These are phyloP conservation scores for Epistrophe grossulariae DNA, from an alignment of 2,888 invertebrate species.

Conservation along the genomic window DNA sequence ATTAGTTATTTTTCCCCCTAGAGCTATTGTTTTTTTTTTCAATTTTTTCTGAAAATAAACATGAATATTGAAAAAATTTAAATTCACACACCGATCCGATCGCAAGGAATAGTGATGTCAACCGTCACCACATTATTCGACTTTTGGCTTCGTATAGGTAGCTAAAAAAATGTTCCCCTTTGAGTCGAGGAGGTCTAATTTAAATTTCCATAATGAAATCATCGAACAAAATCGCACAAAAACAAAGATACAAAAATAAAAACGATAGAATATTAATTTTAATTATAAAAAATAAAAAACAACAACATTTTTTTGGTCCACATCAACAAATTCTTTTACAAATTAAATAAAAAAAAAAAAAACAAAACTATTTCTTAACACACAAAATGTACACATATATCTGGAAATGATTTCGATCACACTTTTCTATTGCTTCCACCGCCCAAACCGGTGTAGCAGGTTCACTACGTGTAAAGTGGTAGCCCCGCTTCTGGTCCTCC, in stretches of 20 bases:
- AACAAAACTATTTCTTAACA: conserved; percentile 19
- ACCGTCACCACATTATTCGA: conserved; percentile 19
- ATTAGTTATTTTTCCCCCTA: neutral
- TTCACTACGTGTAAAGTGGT: conserved; percentile 77
- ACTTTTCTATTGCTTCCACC: conserved; percentile 74
- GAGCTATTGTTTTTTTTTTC: neutral
- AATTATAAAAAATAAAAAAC: neutral
- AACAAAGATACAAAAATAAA: neutral
- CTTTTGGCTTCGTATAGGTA: conserved; percentile 11
- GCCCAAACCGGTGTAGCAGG: conserved; percentile 83
- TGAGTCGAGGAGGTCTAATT: conserved; percentile 33
- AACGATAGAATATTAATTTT: neutral
- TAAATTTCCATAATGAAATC: conserved; percentile 40
- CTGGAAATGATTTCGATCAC: conserved; percentile 71
- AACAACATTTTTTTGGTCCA: neutral
- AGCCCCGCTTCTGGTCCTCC: conserved; percentile 56
- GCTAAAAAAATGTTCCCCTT: conserved; percentile 13
- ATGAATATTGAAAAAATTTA: conserved; percentile 12
- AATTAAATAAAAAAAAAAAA: conserved; percentile 6
- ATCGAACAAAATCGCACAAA: conserved; percentile 27
- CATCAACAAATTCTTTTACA: neutral
- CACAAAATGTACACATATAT: conserved; percentile 48
- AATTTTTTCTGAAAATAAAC: conserved; percentile 17
- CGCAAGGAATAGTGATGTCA: conserved; percentile 40
- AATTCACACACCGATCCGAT: conserved; percentile 26